Evolutionary conservation across 1,140 invertebrate genomes (phyloP), one percentile per base, ranked within the genome.

Genomic region (Venustaconcha ellipsiformis): DNA sequence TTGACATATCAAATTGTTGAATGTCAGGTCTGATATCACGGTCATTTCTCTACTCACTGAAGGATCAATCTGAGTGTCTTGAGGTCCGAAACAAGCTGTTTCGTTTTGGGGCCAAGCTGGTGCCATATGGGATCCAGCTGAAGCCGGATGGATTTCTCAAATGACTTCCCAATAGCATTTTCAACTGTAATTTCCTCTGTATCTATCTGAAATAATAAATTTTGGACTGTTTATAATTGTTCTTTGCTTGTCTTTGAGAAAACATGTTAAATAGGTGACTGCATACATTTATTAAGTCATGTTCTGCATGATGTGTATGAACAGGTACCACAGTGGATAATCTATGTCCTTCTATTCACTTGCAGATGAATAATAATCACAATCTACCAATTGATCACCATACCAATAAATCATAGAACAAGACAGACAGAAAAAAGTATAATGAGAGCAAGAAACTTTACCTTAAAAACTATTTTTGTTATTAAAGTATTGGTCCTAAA

Each of bases 41-140:
- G 37, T 68, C 15, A 56, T 55, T 55, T 18, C 6, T 48, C 72
- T 14, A 91, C 92, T 92, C 90, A 96, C 94, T 94, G 93, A 62
- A 98, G 92, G 73, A 99, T 91, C 82, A 93, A 93, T 70, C 96
- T 91, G 37, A 99, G 91, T n/a, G 95, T 94, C 92, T 97, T 97
- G 14, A 99, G 90, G 91, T 99, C 97, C 59, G 95, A 93, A 37
- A 99, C 92, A 48, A 98, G 92, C 83, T 96, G 94, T 87, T 96
- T 96, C 1, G 96, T 97, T 90, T 95, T 94, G 6, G 91, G 90
- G 87, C 95, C 95, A 1, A 99, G 90, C 78, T 97, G 96, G 92
- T 99, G 94, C 98, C 98, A 99, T 55, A 99, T 93, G 77, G 95
- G 95, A 90, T 99, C 97, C 72, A 99, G 88, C 87, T 98, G 96